phyloP scores from a whole-genome alignment of 2,113 vertebrate species.

The Enhydra lutris region DNA sequence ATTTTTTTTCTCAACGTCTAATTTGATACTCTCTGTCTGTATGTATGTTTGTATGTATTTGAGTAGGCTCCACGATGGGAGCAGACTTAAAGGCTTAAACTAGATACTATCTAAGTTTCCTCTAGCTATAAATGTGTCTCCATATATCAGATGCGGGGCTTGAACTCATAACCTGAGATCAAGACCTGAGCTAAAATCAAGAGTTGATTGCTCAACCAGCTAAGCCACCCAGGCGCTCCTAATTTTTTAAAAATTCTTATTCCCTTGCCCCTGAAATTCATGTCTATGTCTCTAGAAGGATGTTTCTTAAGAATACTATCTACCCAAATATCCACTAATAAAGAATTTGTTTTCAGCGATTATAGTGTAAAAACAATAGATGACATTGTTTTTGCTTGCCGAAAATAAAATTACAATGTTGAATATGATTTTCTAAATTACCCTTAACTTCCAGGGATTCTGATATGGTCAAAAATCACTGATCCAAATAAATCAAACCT shows the following conservation, averaged over 20 bases:
- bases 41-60: background rate
- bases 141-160: too few species aligned
- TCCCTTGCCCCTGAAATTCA: background rate
- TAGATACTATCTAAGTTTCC: too few species aligned
- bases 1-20: background rate
- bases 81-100: too few species aligned
- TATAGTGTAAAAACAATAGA: background rate
- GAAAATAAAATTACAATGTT: slow-evolving; percentile 21
- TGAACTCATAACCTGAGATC: background rate
- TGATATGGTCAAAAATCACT: background rate
- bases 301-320: background rate
- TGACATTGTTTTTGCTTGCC: background rate
- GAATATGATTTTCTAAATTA: background rate
- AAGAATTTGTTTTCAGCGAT: background rate
- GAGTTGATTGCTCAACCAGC: background rate
- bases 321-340: background rate
- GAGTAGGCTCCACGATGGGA: background rate
- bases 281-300: background rate
- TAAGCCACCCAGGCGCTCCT: background rate
- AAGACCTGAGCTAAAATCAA: background rate
- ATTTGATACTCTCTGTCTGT: background rate
- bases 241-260: background rate
- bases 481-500: background rate
- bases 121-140: too few species aligned
- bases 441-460: background rate